Percentiles rank a stretch among this genome's conserved stretches.
phyloP scores from a whole-genome alignment of 2,113 vertebrate genomes.

The Meriones unguiculatus region DNA sequence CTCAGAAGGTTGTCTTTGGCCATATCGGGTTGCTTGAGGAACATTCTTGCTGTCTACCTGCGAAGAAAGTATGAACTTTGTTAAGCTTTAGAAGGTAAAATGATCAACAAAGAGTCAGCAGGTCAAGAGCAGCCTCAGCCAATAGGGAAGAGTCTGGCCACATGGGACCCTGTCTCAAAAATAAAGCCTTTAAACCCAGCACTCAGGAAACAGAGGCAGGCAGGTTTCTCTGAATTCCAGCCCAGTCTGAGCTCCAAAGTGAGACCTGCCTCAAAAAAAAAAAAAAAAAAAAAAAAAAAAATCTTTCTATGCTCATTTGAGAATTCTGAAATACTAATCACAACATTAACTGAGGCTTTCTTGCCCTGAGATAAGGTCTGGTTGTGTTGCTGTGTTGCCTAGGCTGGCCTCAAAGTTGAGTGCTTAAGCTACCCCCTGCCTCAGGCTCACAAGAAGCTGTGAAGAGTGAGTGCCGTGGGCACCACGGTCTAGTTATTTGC shows the following conservation, averaged over 20 bases:
- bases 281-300: background rate
- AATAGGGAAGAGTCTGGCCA: background rate
- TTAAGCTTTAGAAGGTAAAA: background rate
- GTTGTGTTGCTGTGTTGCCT: background rate
- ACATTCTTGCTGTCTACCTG: slow-evolving; percentile 8
- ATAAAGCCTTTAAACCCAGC: background rate
- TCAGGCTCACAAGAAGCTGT: background rate
- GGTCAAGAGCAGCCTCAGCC: background rate
- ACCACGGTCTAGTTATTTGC: background rate
- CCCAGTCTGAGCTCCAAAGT: background rate
- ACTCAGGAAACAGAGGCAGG: background rate
- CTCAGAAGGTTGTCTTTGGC: slow-evolving; percentile 74
- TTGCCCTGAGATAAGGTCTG: background rate
- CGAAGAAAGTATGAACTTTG: slow-evolving; percentile 55
- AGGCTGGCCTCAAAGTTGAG: background rate
- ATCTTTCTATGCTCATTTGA: background rate
- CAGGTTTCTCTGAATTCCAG: background rate
- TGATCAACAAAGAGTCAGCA: background rate
- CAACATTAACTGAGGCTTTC: background rate
- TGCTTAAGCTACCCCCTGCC: background rate
- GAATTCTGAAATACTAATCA: slow-evolving; percentile 38
- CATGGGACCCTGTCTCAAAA: background rate
- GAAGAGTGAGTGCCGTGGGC: background rate
- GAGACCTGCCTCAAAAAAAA: background rate
- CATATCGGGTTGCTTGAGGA: background rate